phyloP scores from a whole-genome alignment of 2,113 vertebrate species.

The Corynorhinus townsendii region DNA sequence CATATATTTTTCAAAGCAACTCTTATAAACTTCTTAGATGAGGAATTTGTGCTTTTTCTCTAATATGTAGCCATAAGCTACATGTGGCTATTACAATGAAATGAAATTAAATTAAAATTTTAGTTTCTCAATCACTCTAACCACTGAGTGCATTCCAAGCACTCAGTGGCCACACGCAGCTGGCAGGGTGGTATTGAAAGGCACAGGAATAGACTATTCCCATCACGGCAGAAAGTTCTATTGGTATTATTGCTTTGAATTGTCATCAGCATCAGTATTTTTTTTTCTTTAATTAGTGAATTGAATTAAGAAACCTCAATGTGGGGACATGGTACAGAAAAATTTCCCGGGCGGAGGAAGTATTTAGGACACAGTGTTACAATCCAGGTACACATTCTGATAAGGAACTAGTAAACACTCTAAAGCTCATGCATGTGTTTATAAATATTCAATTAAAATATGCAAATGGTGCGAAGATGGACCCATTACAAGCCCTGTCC shows the following conservation, averaged over 20 bases:
- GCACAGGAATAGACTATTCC: not conserved
- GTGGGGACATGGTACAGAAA: not conserved
- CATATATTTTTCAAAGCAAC: not conserved
- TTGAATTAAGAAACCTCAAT: not conserved
- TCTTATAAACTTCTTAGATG: not conserved
- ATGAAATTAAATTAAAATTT: not conserved
- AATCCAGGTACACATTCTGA: not conserved
- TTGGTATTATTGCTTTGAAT: not conserved
- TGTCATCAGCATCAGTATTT: not conserved
- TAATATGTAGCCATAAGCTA: not conserved
- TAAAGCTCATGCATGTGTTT: not conserved
- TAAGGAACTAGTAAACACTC: not conserved
- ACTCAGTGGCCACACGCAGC: fast-evolving
- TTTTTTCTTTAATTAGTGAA: not conserved
- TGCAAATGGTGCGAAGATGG: not conserved
- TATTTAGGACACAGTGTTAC: not conserved
- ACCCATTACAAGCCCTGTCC: not conserved
- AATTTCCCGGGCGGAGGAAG: not conserved
- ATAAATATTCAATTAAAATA: not conserved
- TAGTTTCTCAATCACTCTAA: not conserved
- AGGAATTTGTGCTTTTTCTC: not conserved
- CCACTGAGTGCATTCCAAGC: too few relatives aligned
- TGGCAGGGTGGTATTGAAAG: not conserved
- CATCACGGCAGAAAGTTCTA: not conserved
- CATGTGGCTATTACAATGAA: not conserved